Conservation (phyloP, 2,113 vertebrate genomes). For the Syngnathus floridae region DNA sequence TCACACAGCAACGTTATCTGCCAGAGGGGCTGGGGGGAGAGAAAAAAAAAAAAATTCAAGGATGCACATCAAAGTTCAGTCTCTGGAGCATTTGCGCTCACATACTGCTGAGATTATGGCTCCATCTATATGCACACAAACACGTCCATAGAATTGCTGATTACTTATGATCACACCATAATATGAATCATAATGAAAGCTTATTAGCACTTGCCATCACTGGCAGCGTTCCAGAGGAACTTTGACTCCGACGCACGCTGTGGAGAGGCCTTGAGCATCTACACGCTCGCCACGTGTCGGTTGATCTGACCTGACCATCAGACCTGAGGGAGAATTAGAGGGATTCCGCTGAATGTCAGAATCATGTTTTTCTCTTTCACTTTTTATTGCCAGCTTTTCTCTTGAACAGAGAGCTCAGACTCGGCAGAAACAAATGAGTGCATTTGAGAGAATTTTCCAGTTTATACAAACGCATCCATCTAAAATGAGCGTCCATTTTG, state of each 20-base stretch:
- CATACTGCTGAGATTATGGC: slow-evolving; percentile 13
- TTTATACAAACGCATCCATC: slow-evolving; percentile 1
- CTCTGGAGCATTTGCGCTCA: slow-evolving; percentile 39
- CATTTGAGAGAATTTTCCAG: not conserved
- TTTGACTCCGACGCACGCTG: slow-evolving; percentile 23
- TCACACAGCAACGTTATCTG: slow-evolving; percentile 49
- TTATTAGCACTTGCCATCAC: slow-evolving; percentile 51
- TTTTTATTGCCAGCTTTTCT: slow-evolving; percentile 30
- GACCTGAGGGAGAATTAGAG: slow-evolving; percentile 28
- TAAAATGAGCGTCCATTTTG: slow-evolving; percentile 40
- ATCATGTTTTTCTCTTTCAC: slow-evolving; percentile 15
- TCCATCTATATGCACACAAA: slow-evolving; percentile 14
- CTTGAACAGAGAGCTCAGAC: not conserved
- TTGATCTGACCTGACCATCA: slow-evolving; percentile 27
- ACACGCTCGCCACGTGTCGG: slow-evolving; percentile 29
- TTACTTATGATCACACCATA: slow-evolving; percentile 57
- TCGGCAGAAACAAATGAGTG: not conserved
- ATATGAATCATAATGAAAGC: slow-evolving; percentile 58
- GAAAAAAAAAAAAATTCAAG: slow-evolving; percentile 39
- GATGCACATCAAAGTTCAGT: slow-evolving; percentile 58
- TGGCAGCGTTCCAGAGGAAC: slow-evolving; percentile 42
- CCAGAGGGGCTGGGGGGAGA: slow-evolving; percentile 30
- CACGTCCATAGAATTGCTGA: slow-evolving; percentile 43
- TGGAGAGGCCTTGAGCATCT: slow-evolving; percentile 34
- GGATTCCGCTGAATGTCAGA: slow-evolving; percentile 33